Evolutionary conservation across 2,888 invertebrate species (phyloP).

Genomic region (Ypsolopha sequella): DNA sequence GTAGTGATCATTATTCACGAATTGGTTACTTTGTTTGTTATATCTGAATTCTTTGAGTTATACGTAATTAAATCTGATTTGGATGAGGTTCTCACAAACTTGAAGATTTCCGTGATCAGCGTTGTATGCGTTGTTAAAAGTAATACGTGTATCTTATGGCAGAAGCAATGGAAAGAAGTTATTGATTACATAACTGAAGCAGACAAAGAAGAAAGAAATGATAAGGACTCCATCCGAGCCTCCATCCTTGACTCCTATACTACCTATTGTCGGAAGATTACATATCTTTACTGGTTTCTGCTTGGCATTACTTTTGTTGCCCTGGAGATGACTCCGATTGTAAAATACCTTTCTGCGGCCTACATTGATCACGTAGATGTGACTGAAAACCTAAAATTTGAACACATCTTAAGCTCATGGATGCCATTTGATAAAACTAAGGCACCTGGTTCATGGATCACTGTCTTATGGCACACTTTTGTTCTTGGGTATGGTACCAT

Average conservation of each 20-base stretch:
- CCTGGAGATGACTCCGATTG: slow-evolving; percentile 28
- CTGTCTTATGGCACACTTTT: slow-evolving; percentile 32
- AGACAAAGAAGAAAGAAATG: slow-evolving; percentile 39
- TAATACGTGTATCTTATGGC: no score
- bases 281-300: slow-evolving; percentile 43
- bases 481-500: slow-evolving; percentile 34
- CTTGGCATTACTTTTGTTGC: slow-evolving; percentile 37
- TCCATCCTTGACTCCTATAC: slow-evolving; percentile 37
- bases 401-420: slow-evolving; percentile 55
- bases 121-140: no score
- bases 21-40: no score
- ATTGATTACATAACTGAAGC: slow-evolving; percentile 41
- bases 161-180: slow-evolving; percentile 15
- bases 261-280: slow-evolving; percentile 36
- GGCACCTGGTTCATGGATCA: slow-evolving; percentile 43
- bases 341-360: slow-evolving; percentile 22
- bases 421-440: slow-evolving; percentile 46
- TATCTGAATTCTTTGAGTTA: no score
- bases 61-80: no score
- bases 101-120: no score
- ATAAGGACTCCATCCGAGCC: slow-evolving; percentile 18
- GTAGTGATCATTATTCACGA: no score
- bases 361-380: neutral
- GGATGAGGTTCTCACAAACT: no score
- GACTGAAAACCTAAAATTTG: slow-evolving; percentile 21